Conservation (phyloP, 2,888 invertebrate species). For the Dexiosoma caninum region DNA sequence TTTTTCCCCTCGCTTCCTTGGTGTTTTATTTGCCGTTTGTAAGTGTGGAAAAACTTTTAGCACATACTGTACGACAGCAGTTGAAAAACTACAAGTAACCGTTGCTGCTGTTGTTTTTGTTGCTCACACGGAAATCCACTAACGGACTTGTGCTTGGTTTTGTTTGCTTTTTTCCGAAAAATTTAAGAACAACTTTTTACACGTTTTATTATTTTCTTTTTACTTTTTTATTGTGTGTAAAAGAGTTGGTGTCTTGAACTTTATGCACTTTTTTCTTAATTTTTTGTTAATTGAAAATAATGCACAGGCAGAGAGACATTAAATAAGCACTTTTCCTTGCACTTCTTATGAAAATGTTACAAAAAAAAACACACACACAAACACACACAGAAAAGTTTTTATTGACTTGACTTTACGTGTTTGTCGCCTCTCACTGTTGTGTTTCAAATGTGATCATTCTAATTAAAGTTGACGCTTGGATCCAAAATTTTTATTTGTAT, state of each 20-base stretch:
- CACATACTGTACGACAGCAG: slow-evolving; percentile 32
- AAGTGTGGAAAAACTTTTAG: slow-evolving; percentile 53
- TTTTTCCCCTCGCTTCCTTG: background rate
- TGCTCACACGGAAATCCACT: background rate
- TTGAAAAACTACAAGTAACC: slow-evolving; percentile 1
- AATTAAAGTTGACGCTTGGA: slow-evolving; percentile 35
- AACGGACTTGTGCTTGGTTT: slow-evolving; percentile 23
- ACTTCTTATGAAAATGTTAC: background rate
- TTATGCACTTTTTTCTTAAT: slow-evolving; percentile 29
- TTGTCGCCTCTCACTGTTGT: background rate
- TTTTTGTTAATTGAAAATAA: slow-evolving; percentile 58
- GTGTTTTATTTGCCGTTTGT: background rate
- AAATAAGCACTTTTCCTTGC: background rate
- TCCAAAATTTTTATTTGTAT: background rate
- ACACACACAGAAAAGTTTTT: background rate
- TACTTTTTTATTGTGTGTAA: background rate
- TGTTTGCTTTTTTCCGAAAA: background rate
- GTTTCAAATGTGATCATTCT: slow-evolving; percentile 29
- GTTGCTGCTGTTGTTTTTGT: slow-evolving; percentile 1
- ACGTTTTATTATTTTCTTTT: background rate
- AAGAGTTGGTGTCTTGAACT: slow-evolving; percentile 31
- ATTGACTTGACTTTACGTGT: slow-evolving; percentile 13
- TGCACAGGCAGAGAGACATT: background rate
- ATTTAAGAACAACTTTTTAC: slow-evolving; percentile 21
- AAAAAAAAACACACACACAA: no score